Base-by-base conservation (phyloP, 2,888 invertebrate species). In the Drosophila hamatofila region DNA sequence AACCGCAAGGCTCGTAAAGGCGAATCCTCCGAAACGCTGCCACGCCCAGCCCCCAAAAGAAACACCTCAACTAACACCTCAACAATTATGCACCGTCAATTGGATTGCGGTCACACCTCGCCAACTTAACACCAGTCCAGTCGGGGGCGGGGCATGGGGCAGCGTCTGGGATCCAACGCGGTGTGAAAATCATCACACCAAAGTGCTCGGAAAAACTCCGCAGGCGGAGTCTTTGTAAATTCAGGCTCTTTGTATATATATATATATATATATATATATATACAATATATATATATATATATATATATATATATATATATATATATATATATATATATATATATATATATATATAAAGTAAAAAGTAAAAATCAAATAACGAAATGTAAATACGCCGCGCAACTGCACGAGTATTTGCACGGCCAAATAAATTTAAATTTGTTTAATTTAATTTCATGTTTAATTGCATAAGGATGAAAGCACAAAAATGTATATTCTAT, bases 21-120 rank as follows among this genome's bases (percentile, higher is more conserved):
- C 25, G 23, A 18, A 33, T 23, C 41, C 23, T 21, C 5, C 21
- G 41, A 11, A 18, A 39, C 25, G 23, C 35, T 37, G 67, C 25
- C 56, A 56, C 16, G 23, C 30, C 18, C 11, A 42, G 33, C 18
- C 18, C 33, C n/a, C 7, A 21, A 16, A 48, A 46, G 3, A 72
- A 44, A 59, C 58, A 64, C 44, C 48, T 48, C 42, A 44, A 21
- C 70, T 44, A 71, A 75, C 77, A 75, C 80, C 77, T 78, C 54
- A 42, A 46, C 71, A 78, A 78, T 79, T 78, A 80, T 75, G 66
- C 71, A 42, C 46, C 80, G 66, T 67, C 80, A 78, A 78, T 78
- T 75, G 76, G 63, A 75, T 78, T 78, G 77, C 39, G 77, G 77
- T 80, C 52, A 79, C 80, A 80, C 74, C 63, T 63, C 75, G 44